A percentile compares a stretch with the other conserved stretches of the same genome.
Evolutionary conservation across 2,888 invertebrate species (phyloP).

Genomic region (Nysson spinosus): DNA sequence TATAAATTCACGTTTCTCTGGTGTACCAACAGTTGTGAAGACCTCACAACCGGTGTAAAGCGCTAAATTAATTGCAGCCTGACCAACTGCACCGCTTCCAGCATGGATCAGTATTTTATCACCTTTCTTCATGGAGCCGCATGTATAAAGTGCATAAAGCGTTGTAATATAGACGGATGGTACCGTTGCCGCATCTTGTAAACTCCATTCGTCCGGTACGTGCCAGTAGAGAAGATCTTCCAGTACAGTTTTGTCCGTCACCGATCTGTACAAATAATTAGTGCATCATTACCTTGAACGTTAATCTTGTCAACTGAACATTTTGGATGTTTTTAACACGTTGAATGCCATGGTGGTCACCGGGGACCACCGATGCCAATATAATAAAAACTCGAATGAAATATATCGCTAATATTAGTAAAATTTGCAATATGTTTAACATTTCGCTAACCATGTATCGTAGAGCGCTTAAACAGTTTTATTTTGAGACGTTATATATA

Average conservation of each 20-base stretch:
- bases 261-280: neutral
- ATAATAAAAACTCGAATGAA: too few species aligned
- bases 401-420: too few species aligned
- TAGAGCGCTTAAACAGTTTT: too few species aligned
- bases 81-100: conserved; percentile 82
- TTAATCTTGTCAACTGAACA: too few species aligned
- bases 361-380: too few species aligned
- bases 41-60: conserved; percentile 80
- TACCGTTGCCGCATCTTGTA: conserved; percentile 83
- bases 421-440: too few species aligned
- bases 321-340: too few species aligned
- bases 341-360: too few species aligned
- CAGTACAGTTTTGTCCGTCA: neutral
- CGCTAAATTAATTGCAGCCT: conserved; percentile 83
- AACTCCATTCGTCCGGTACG: conserved; percentile 81
- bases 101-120: conserved; percentile 77
- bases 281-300: too few species aligned
- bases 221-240: conserved; percentile 74
- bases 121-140: conserved; percentile 79
- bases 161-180: conserved; percentile 82
- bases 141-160: conserved; percentile 80
- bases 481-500: too few species aligned
- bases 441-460: too few species aligned
- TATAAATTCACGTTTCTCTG: conserved; percentile 80
- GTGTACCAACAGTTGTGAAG: conserved; percentile 81